Evolutionary conservation across 2,888 invertebrate genomes (phyloP), one percentile per base, ranked within the genome.

Genomic region (Chorisops tibialis): DNA sequence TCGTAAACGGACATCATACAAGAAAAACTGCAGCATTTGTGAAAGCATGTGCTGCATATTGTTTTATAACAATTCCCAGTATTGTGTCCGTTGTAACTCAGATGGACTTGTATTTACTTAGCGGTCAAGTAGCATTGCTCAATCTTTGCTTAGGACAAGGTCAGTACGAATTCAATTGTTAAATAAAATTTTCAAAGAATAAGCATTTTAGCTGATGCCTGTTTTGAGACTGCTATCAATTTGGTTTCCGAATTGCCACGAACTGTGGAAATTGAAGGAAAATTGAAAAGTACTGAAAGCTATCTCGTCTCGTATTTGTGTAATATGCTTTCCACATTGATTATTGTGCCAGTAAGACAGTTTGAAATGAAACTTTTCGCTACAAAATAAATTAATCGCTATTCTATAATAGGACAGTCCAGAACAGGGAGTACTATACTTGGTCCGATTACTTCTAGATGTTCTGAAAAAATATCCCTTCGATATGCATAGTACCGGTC

Each of bases 11-110:
- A 3, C 84, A 86, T 71, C 91, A 91, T 71, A 87, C 88, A 0
- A 82, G 86, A 65, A 89, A 90, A 76, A 92, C 92, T 2, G 86
- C 87, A 12, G 88, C 92, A 69, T 91, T 96, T 81, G 90, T 92
- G 30, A 87, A 93, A 72, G 96, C 97, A 2, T 97, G 97, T 80
- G 89, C 93, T 47, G 97, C 98, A 0, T 98, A 93, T 79, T 89
- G 91, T 77, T 97, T 89, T 78, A 96, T 98, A 65, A 97, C 97
- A 7, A 91, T 96, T 74, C 98, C 98, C n/a, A 96, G 96, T 12
- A 85, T 98, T 73, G 85, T 83, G 69, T 89, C 89, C 63, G 83
- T 88, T n/a, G 85, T 88, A 64, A 82, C 85, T 21, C 85, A 90
- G 72, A 83, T 95, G 70, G 89, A 91, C 69, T 83, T 97, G 50